phyloP scores from a whole-genome alignment of 1,140 invertebrate genomes.

The Cyphomyrmex costatus region DNA sequence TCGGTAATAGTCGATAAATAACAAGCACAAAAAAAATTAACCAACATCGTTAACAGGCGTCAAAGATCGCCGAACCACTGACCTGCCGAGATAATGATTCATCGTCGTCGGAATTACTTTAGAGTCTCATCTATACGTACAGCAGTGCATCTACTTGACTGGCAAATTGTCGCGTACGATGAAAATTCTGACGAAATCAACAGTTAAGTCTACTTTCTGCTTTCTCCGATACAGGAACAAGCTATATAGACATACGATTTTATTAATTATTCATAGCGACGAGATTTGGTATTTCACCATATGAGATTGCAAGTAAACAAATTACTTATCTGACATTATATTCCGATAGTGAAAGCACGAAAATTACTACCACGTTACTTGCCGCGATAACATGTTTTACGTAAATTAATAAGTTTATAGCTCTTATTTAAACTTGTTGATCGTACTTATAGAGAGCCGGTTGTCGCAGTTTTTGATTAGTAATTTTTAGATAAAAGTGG shows the following conservation, averaged over 20 bases:
- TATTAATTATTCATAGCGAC: constrained; percentile 32
- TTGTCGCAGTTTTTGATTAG: too few relatives aligned
- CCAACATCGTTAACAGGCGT: constrained; percentile 43
- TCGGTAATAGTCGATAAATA: constrained; percentile 43
- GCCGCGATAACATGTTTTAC: constrained; percentile 2
- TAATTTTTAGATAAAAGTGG: too few relatives aligned
- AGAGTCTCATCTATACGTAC: constrained; percentile 33
- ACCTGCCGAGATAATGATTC: constrained; percentile 72
- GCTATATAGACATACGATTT: background rate
- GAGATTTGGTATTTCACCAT: background rate
- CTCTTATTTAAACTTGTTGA: background rate
- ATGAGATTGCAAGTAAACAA: constrained; percentile 1
- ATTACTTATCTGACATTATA: constrained; percentile 22
- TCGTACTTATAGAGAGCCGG: too few relatives aligned
- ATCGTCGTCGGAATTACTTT: constrained; percentile 40
- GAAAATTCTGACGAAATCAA: constrained; percentile 42
- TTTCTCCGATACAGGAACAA: background rate
- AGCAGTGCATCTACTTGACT: constrained; percentile 45
- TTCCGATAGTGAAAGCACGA: constrained; percentile 32
- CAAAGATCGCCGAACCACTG: constrained; percentile 58
- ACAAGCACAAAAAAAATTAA: constrained; percentile 67
- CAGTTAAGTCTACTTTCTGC: background rate
- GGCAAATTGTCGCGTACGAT: constrained; percentile 33
- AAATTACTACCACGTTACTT: background rate
- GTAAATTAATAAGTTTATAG: constrained; percentile 6